A percentile compares a stretch with the other conserved stretches of the same genome.
phyloP scores from a whole-genome alignment of 1,140 invertebrate genomes.

The Neodiprion pinetum region DNA sequence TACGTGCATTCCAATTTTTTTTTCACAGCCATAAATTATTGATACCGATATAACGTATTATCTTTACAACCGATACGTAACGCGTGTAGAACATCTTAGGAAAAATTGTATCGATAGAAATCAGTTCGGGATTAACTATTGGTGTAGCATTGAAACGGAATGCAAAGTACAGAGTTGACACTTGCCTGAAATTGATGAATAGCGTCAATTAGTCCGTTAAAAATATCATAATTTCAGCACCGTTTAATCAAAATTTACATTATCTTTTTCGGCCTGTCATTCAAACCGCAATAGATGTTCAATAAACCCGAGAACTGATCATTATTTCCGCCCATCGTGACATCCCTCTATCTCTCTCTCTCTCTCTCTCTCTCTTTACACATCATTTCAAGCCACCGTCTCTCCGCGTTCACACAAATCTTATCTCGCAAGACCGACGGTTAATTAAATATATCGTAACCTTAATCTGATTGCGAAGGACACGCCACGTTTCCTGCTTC shows the following conservation, averaged over 20 bases:
- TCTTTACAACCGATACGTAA: neutral
- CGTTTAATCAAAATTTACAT: neutral
- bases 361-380: no score
- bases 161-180: no score
- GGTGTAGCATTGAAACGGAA: no score
- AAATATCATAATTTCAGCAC: neutral
- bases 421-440: no score
- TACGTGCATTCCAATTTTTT: slow-evolving; percentile 9
- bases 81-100: neutral
- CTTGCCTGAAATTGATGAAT: neutral
- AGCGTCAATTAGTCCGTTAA: neutral
- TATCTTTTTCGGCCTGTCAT: neutral
- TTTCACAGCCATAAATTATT: slow-evolving; percentile 6
- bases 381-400: no score
- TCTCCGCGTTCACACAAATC: no score
- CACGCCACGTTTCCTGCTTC: slow-evolving; percentile 51
- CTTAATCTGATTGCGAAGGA: slow-evolving; percentile 55
- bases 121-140: neutral
- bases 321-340: no score
- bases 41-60: neutral
- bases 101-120: neutral
- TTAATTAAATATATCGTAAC: slow-evolving; percentile 26
- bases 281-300: neutral
- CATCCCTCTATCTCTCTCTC: no score
- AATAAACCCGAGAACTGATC: no score